These are phyloP conservation scores for Phodopus roborovskii DNA, from an alignment of 2,113 vertebrate species.

Conservation along the genomic window DNA sequence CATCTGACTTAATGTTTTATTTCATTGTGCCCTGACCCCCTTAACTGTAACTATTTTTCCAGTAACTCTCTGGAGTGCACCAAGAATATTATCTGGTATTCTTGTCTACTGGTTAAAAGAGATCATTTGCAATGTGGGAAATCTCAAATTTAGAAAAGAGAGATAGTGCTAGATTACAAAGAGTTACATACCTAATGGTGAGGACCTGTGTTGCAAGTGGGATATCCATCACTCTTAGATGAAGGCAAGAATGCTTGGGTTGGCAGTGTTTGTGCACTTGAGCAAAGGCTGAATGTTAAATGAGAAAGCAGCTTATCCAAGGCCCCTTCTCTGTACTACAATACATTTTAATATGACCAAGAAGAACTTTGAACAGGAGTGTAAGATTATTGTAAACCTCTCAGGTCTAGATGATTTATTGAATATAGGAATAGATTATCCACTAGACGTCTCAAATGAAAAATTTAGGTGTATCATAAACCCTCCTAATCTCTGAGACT, in stretches of 20 bases:
- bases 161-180: neutral
- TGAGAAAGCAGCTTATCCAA: neutral
- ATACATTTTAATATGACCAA: slow-evolving; percentile 45
- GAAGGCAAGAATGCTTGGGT: neutral
- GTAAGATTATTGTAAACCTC: neutral
- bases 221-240: neutral
- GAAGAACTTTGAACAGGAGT: slow-evolving; percentile 31
- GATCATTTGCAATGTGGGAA: neutral
- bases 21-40: neutral
- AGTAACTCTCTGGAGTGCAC: neutral
- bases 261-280: neutral
- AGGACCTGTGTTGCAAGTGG: neutral
- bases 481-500: neutral
- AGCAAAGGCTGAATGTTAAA: neutral
- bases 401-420: neutral
- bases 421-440: neutral
- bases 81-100: neutral
- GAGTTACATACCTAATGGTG: neutral
- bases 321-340: neutral
- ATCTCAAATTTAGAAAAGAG: neutral
- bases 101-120: neutral
- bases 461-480: neutral
- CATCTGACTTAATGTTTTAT: neutral
- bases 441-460: neutral
- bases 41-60: neutral